phyloP scores from a whole-genome alignment of 1,140 invertebrate species.

The Caerostris darwini region DNA sequence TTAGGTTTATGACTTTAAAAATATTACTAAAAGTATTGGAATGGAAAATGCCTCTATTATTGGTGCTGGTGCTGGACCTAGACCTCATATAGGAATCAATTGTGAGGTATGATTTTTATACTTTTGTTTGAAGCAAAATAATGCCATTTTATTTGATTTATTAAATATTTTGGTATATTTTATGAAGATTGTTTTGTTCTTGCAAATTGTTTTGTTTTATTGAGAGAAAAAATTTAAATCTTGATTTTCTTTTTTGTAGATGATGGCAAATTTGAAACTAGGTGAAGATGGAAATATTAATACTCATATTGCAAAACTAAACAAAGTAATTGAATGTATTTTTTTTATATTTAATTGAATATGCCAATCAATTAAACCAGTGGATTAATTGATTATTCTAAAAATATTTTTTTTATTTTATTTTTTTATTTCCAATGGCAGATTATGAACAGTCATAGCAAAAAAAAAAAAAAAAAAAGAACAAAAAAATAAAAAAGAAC shows the following conservation, averaged over 20 bases:
- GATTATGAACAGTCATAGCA: no score
- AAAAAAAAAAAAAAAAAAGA: no score
- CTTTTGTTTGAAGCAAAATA: neutral
- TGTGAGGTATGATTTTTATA: conserved; percentile 86
- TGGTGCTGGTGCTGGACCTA: conserved; percentile 95
- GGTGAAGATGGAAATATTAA: conserved; percentile 81
- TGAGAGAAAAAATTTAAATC: no score
- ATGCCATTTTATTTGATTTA: neutral
- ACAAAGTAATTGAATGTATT: neutral
- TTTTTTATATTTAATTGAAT: no score
- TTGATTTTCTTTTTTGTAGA: conserved; percentile 80
- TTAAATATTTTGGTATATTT: neutral
- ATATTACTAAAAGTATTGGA: conserved; percentile 81
- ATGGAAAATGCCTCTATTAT: conserved; percentile 87
- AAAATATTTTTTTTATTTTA: no score
- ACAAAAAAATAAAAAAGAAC: no score
- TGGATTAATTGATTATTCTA: no score
- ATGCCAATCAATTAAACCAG: no score
- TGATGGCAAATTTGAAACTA: conserved; percentile 84
- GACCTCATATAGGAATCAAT: conserved; percentile 88
- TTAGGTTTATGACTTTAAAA: conserved; percentile 88
- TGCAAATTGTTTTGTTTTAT: no score
- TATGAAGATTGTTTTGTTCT: neutral
- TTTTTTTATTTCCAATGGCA: no score
- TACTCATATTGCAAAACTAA: conserved; percentile 76